Conservation (phyloP, 2,797 vertebrate species). For the Dendrocincla fuliginosa region DNA sequence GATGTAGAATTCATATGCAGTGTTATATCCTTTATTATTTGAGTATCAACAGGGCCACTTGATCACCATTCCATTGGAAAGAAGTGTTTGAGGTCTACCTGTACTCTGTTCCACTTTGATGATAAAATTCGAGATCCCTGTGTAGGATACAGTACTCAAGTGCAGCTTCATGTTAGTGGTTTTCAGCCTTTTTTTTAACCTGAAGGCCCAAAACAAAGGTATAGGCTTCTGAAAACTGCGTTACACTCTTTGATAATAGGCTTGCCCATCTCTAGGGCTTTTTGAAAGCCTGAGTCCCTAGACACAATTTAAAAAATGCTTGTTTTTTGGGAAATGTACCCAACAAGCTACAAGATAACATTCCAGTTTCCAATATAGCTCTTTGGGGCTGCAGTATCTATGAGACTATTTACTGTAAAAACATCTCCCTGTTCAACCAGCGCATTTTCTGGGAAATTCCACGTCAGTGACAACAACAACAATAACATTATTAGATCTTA, state of each 20-base stretch:
- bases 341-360: neutral
- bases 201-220: neutral
- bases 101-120: neutral
- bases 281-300: neutral
- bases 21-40: neutral
- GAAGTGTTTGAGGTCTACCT: neutral
- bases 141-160: neutral
- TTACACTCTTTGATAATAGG: neutral
- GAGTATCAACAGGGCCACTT: neutral
- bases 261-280: neutral
- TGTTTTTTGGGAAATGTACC: neutral
- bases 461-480: neutral
- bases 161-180: neutral
- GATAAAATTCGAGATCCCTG: neutral
- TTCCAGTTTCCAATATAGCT: neutral
- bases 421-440: neutral
- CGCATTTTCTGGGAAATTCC: neutral
- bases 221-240: accelerated
- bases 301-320: neutral
- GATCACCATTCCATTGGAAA: neutral
- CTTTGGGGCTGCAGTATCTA: neutral
- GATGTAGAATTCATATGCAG: neutral
- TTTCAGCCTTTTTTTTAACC: neutral
- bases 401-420: neutral
- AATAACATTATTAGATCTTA: neutral